Evolutionary conservation across 53 echinoderm and acorn worm genomes (phyloP), one percentile per base, ranked within the genome.

Genomic region (Paelopatides confundens): DNA sequence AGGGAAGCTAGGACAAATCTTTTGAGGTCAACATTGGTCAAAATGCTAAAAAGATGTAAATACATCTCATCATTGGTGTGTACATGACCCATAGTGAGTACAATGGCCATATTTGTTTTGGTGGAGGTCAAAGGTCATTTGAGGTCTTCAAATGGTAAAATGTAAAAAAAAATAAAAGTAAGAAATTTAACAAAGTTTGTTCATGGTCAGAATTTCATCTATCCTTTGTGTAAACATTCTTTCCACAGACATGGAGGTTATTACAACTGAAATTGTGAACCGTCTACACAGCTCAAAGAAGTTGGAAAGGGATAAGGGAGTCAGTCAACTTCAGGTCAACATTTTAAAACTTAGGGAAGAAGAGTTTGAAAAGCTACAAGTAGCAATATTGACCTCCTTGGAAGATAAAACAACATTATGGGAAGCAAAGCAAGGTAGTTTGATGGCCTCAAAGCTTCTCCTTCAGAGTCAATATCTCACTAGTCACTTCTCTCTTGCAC

Each of bases 381-480:
- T 52, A 30, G 66, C 93, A 12, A 35, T 95, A 47, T 71, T 90
- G 30, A 82, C 91, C 37, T 74, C 92, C 15, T 36, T 97, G 63
- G 88, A 95, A 54, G 89, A 90, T 76, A 53, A 82, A 6, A 82
- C 88, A n/a, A 86, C 94, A 40, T 35, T 69, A 14, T 97, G 97
- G 97, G 97, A 97, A 87, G 91, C 91, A 31, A 92, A 92, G 71
- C 97, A 97, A 69, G 97, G 97, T 5, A 90, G 93, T 58, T 63
- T 97, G 78, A 70, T 92, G 90, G 97, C 92, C 36, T 84, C 95
- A 30, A 93, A 95, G 77, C 74, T 90, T 85, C 81, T 97, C 11
- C 86, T 92, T 32, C 52, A 31, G 15, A 78, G 89, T 76, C 77
- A 84, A 9, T 54, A 62, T 29, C 83, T 89, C 28, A 82, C 89